Evolutionary conservation across 2,888 invertebrate genomes (phyloP).

Genomic region (Mesoligia furuncula): DNA sequence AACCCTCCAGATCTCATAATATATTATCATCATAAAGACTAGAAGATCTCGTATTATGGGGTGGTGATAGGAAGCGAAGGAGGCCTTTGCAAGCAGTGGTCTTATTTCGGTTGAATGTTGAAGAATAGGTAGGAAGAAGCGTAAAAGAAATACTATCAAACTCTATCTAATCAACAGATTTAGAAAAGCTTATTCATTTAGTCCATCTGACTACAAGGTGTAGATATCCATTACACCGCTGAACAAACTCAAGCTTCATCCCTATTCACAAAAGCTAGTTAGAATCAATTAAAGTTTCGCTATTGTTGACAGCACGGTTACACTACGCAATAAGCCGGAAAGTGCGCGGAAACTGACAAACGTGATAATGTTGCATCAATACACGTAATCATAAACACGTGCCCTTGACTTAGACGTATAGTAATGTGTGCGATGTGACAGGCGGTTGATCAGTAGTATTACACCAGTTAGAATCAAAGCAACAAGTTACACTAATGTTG

Average conservation of each 20-base stretch:
- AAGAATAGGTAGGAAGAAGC: neutral
- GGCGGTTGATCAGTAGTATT: neutral
- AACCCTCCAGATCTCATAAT: too few relatives aligned
- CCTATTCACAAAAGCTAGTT: neutral
- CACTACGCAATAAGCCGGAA: neutral
- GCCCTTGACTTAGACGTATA: constrained; percentile 27
- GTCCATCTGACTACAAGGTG: neutral
- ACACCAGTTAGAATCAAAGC: neutral
- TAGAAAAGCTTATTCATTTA: neutral
- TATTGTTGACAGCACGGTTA: neutral
- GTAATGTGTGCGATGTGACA: constrained; percentile 1
- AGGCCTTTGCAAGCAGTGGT: neutral
- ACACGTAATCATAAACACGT: constrained; percentile 4
- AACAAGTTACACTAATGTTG: neutral
- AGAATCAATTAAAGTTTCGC: neutral
- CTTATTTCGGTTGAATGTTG: neutral
- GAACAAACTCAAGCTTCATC: neutral
- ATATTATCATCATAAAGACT: neutral
- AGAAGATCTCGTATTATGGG: too few relatives aligned
- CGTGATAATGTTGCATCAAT: constrained; percentile 12
- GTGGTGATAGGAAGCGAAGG: neutral
- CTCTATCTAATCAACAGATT: neutral
- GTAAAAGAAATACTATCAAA: neutral
- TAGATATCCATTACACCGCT: neutral
- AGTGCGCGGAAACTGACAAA: constrained; percentile 10